These are phyloP conservation scores for Apteryx owenii DNA, from an alignment of 2,113 vertebrate species.

Conservation along the genomic window DNA sequence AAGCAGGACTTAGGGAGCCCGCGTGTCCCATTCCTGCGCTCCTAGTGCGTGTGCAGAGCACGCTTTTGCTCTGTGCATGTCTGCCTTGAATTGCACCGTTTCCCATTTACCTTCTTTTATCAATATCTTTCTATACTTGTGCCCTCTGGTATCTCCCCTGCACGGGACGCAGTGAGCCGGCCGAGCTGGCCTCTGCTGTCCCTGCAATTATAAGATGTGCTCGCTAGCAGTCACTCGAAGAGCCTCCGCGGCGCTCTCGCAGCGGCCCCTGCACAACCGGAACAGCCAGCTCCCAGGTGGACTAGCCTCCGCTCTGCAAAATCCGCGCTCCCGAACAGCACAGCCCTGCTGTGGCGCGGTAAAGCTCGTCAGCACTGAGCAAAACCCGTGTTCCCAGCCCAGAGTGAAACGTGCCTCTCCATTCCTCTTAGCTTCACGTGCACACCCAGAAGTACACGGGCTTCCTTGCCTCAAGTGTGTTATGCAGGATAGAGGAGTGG, in stretches of 20 bases:
- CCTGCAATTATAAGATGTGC: neutral
- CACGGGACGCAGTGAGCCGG: neutral
- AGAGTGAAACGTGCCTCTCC: neutral
- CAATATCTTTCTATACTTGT: no score
- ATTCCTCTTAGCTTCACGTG: neutral
- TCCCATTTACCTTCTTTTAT: neutral
- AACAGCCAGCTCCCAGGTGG: neutral
- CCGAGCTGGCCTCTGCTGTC: neutral
- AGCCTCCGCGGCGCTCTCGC: neutral
- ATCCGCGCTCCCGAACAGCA: neutral
- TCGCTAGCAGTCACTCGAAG: neutral
- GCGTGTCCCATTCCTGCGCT: no score
- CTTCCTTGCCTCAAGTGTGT: neutral
- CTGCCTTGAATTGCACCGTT: no score
- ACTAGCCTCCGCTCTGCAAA: no score
- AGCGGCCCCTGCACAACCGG: neutral
- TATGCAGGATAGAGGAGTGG: neutral
- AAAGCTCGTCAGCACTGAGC: neutral
- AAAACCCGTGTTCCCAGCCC: neutral
- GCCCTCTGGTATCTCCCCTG: neutral
- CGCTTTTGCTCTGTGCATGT: neutral
- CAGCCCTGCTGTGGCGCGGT: neutral
- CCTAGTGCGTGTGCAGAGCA: no score
- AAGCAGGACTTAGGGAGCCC: neutral
- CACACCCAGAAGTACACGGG: no score